A percentile compares a stretch with the other conserved stretches of the same genome.
phyloP scores from a whole-genome alignment of 2,797 vertebrate genomes.

The Peromyscus aztecus region DNA sequence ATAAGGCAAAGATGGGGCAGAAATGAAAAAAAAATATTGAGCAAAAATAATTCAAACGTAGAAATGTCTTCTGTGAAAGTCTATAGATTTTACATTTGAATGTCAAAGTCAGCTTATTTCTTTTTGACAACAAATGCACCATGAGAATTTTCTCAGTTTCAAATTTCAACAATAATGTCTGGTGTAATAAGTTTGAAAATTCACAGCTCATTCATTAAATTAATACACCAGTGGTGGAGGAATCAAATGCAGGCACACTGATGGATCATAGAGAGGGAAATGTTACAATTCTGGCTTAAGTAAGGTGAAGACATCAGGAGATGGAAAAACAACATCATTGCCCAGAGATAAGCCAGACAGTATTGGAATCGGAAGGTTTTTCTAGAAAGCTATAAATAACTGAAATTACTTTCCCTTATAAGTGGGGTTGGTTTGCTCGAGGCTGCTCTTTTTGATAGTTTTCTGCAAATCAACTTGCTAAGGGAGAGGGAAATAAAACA shows the following conservation, averaged over 20 bases:
- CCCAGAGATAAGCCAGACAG: conserved; percentile 72
- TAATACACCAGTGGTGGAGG: conserved; percentile 50
- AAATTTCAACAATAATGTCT: conserved; percentile 61
- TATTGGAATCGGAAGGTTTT: conserved; percentile 68
- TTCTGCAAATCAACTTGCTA: conserved; percentile 70
- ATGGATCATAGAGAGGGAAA: conserved; percentile 58
- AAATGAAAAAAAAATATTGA: neutral
- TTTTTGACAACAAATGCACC: conserved; percentile 21
- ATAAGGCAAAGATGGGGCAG: neutral
- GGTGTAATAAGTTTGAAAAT: conserved; percentile 65
- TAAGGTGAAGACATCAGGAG: neutral
- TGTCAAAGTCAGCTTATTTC: neutral
- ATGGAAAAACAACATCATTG: conserved; percentile 60
- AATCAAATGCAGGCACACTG: conserved; percentile 38
- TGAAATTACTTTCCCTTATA: conserved; percentile 81
- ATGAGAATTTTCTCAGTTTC: conserved; percentile 38
- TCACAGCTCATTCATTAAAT: conserved; percentile 69
- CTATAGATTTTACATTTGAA: neutral
- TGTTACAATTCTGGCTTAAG: conserved; percentile 62
- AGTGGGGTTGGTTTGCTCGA: conserved; percentile 68
- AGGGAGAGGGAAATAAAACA: conserved; percentile 39
- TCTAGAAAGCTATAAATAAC: conserved; percentile 78
- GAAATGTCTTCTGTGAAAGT: neutral
- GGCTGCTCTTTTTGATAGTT: conserved; percentile 73
- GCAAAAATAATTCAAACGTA: neutral